Base-by-base conservation (phyloP, 2,113 vertebrate genomes). In the Paramormyrops kingsleyae region DNA sequence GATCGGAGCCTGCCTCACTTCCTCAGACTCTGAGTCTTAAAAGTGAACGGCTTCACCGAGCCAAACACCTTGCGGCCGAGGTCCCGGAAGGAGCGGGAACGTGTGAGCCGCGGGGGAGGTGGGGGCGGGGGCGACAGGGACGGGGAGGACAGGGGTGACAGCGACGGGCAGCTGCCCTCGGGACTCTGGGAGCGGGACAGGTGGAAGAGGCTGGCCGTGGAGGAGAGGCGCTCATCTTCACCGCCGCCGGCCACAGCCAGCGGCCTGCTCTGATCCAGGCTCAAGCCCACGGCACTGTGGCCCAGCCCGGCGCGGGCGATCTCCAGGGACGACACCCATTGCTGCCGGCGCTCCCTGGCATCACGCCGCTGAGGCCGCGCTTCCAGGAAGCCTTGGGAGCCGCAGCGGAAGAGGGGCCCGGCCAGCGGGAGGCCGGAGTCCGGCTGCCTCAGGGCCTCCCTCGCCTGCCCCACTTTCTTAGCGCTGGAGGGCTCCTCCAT, bases 281-380 rank as follows among this genome's bases (percentile, higher is more conserved):
- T 92, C 88, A 91, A 90, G 19, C 92, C 91, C 1, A 93, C 91
- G 0, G 89, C 46, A 19, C 83, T 80, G 84, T 83, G 87, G 1
- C 74, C 24, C 24, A 89, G 24, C 0, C 50, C 83, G 24, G 88
- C 86, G n/a, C 92, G 92, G 9, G 94, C 94, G 21, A 97, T 95
- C 39, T 97, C 96, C 66, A 97, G 93, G 0, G 96, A 96, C 7
- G 96, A 97, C 0, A 95, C 93, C 96, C 96, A 97, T 88, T 95
- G 95, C 42, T 93, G 91, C 42, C 91, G 91, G 88, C 92, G 94
- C 27, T 92, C 88, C 27, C 89, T 91, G 89, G 92, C 92, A 56
- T 95, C 94, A 1, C 91, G 93, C 70, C 91, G 92, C 87, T 92
- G 56, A 87, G 93, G 91, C 77, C 83, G 91, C 50, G 95, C 93